Evolutionary conservation across 2,888 invertebrate species (phyloP), one percentile per base, ranked within the genome.

Genomic region (Epistrophe eligans): DNA sequence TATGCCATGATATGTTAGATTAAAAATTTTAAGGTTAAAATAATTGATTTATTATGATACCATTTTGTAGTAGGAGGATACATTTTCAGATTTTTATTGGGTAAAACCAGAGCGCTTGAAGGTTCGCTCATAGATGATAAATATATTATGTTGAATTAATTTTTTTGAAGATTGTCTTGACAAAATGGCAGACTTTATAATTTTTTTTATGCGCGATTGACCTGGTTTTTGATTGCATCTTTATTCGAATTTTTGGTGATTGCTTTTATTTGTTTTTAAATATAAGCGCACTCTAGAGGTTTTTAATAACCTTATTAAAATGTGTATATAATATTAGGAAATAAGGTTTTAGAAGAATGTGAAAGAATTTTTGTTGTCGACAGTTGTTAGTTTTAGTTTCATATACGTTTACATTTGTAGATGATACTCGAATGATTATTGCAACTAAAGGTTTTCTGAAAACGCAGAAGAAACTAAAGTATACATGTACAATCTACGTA

Each of bases 21-120:
- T 45, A 45, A 19, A 74, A 40, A 35, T 79, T 45, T 58, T 84
- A 79, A 83, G 73, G 79, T 79, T 79, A 70, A 73, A 35, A 40
- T 43, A 79, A 62, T 62, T 83, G 83, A 83, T 84, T 79, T 84
- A 84, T 84, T 84, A 57, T 62, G n/a, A 17, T 24, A 52, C 3
- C 40, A 67, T 32, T 43, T 24, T 50, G 35, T 67, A 50, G 67
- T 35, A 67, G 67, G 67, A 67, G 67, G 67, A 66, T 66, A 32
- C 9, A 32, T 32, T 32, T 48, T 48, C n/a, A 24, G 38, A n/a
- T 50, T 19, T 32, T 32, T 10, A 24, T 32, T 45, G 48, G 66
- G 17, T 17, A 48, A 48, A 66, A 66, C 48, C 48, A 50, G 66
- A 66, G 66, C 66, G 28, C 13, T 66, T 67, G 67, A 67, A 67